phyloP scores from a whole-genome alignment of 2,888 invertebrate species.

The Tanaodytes sp. region DNA sequence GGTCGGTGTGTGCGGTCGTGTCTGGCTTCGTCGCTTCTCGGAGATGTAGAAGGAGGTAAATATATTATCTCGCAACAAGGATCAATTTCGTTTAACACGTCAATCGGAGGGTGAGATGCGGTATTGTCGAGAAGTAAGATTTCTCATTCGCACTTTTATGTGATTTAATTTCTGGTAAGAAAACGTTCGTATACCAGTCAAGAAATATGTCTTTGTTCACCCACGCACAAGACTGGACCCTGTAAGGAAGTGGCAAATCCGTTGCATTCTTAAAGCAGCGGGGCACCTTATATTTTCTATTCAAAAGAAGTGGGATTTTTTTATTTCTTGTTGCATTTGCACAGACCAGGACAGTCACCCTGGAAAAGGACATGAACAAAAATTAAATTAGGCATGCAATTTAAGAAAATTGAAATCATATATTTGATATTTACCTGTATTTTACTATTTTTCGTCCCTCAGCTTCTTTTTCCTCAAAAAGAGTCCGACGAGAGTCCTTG shows the following conservation, averaged over 20 bases:
- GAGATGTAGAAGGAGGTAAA: slow-evolving; percentile 10
- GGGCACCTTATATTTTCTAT: not conserved
- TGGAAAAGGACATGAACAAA: not conserved
- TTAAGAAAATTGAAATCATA: not conserved
- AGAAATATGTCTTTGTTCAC: slow-evolving; percentile 14
- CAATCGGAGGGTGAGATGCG: slow-evolving; percentile 6
- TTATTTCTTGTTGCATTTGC: slow-evolving; percentile 16
- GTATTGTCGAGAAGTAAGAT: slow-evolving; percentile 23
- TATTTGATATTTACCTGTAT: slow-evolving; percentile 9
- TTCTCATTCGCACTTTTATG: slow-evolving; percentile 1
- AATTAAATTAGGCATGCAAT: not conserved
- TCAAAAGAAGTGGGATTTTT: slow-evolving; percentile 15
- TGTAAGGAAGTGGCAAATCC: slow-evolving; percentile 9
- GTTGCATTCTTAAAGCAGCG: slow-evolving; percentile 17
- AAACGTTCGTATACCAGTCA: slow-evolving; percentile 16
- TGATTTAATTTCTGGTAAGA: slow-evolving; percentile 13
- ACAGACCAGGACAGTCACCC: slow-evolving; percentile 15
- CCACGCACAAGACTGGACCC: slow-evolving; percentile 12
- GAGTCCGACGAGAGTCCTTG: not conserved
- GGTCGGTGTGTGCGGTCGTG: too few relatives aligned
- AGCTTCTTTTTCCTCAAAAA: slow-evolving; percentile 3
- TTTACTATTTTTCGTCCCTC: not conserved
- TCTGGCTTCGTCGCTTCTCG: too few relatives aligned
- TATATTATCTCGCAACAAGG: slow-evolving; percentile 13
- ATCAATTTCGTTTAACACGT: not conserved